phyloP scores from a whole-genome alignment of 2,797 vertebrate genomes.

The Onychomys leucogaster region DNA sequence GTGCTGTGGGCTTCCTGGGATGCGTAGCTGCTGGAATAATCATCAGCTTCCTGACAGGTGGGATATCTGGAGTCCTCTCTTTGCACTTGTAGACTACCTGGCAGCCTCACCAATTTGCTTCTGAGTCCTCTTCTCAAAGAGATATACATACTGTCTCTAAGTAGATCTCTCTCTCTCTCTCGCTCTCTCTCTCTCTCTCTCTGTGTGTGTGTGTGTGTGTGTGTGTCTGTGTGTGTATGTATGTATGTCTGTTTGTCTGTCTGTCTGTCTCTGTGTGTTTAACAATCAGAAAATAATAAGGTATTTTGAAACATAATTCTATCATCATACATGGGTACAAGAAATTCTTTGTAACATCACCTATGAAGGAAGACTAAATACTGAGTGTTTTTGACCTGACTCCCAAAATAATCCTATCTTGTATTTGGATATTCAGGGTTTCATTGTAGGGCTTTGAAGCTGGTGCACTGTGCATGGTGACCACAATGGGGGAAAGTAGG shows the following conservation, averaged over 20 bases:
- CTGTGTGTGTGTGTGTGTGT: too few species aligned
- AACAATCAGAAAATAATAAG: not conserved
- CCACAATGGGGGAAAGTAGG: not conserved
- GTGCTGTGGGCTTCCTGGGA: conserved; percentile 89
- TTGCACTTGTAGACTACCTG: not conserved
- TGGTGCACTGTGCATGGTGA: not conserved
- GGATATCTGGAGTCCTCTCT: not conserved
- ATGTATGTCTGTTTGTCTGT: not conserved
- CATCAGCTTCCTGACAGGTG: conserved; percentile 91
- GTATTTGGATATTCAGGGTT: not conserved
- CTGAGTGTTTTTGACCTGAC: too few species aligned
- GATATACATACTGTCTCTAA: not conserved
- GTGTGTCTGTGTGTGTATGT: too few species aligned
- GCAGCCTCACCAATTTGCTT: not conserved
- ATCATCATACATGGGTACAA: not conserved
- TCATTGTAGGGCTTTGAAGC: not conserved
- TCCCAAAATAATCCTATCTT: not conserved
- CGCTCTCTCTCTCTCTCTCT: not conserved
- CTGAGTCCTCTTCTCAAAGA: not conserved
- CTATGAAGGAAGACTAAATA: not conserved
- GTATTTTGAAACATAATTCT: not conserved
- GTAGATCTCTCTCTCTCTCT: too few species aligned
- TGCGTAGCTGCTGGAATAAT: conserved; percentile 85
- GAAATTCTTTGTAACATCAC: not conserved
- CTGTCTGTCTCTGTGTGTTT: not conserved